A percentile compares a stretch with the other conserved stretches of the same genome.
Conservation (phyloP, 2,113 vertebrate species). For the Manacus vitellinus region DNA sequence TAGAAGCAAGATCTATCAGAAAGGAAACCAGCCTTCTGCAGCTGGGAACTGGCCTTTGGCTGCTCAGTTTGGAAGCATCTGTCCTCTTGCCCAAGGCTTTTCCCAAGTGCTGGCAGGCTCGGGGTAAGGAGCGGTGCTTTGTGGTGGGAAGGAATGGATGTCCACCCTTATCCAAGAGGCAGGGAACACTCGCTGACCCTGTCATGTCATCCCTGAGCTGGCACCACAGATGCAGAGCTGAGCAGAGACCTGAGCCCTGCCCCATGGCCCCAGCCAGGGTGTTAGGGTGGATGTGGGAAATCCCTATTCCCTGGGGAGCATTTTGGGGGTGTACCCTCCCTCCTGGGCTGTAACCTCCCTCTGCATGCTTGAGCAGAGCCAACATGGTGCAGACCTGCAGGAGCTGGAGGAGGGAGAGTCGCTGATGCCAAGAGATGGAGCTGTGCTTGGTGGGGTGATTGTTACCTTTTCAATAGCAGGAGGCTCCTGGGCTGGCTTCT, state of each 20-base stretch:
- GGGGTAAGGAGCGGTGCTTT: neutral
- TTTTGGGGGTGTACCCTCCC: neutral
- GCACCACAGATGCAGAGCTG: neutral
- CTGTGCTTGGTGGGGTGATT: neutral
- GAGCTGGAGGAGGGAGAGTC: neutral
- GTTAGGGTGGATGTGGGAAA: neutral
- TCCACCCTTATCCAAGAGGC: neutral
- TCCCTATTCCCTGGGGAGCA: fast-evolving
- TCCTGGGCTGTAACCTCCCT: neutral
- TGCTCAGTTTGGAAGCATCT: neutral
- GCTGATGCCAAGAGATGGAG: neutral
- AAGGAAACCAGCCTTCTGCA: neutral
- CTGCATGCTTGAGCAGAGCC: neutral
- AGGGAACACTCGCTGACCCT: neutral
- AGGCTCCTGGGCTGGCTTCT: neutral
- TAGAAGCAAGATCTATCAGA: neutral
- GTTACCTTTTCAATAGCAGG: neutral
- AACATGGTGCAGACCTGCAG: neutral
- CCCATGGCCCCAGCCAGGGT: neutral
- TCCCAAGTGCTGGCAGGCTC: neutral
- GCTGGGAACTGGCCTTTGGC: neutral
- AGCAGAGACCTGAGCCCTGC: neutral
- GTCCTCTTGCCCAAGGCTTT: neutral
- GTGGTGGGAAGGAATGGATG: neutral
- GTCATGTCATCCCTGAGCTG: fast-evolving